Evolutionary conservation across 2,888 invertebrate genomes (phyloP), one percentile per base, ranked within the genome.

Genomic region (Cheilosia variabilis): DNA sequence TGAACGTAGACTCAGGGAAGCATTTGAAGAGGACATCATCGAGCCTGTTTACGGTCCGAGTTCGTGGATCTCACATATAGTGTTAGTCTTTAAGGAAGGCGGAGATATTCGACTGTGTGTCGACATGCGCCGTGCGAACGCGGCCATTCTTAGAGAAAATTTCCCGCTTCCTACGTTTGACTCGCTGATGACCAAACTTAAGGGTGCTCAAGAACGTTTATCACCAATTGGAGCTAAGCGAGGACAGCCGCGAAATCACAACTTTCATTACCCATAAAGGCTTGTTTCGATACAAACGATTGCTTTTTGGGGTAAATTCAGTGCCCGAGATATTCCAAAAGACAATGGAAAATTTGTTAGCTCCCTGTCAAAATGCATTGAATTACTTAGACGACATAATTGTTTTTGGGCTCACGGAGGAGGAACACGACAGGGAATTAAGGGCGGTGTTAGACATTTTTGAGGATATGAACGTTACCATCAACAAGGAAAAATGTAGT

Each of bases 241-340:
- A 58, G 5, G 27, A 27, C 57, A 17, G 55, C 68, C 10, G 77
- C 62, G 37, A 62, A 60, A 22, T 73, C 55, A 37, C 89, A 89
- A 87, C 27, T 0, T 27, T 27, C 5, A 27, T 27, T 27, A 27
- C 27, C 27, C 27, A 27, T 27, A 27, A 27, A 1, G 27, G 27
- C 4, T 27, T 27, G 5, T 27, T 27, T 27, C 27, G 27, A 27
- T 27, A 27, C 1, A 27, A 5, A 5, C 4, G 90, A 10, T 52
- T 91, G 4, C 89, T 90, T 89, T 91, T 91, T 71, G 90, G 90
- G 0, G 88, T 91, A 0, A 89, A 89, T 37, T 90, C 89, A 89
- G 78, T 57, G 5, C 62, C 69, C 6, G 77, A 73, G 41, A 62
- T 63, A n/a, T 73, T 75, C 27, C 89, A 90, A 87, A 63, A 88